Conservation (phyloP, 2,797 vertebrate genomes). For the Ptychadena robeensis region DNA sequence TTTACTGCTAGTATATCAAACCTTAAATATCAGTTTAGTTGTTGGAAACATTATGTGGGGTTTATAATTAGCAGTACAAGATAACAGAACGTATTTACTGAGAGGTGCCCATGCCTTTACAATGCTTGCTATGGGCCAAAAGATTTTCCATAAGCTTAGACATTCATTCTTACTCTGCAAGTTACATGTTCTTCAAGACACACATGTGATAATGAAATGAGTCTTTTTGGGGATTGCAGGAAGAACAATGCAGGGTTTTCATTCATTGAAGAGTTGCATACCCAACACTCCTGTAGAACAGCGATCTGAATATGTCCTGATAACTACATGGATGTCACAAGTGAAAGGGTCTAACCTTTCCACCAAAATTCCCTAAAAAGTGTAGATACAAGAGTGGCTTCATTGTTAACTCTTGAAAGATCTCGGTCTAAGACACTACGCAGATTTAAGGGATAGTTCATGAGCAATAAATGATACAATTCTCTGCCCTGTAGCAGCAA, state of each 20-base stretch:
- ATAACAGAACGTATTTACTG: not conserved
- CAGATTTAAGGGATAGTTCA: slow-evolving; percentile 8
- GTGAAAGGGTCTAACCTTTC: not conserved
- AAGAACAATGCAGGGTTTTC: not conserved
- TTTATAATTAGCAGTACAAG: not conserved
- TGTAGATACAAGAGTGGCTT: slow-evolving; percentile 5
- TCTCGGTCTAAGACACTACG: not conserved
- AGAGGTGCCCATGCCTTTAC: not conserved
- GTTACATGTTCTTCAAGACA: not conserved
- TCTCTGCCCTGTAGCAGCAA: slow-evolving; percentile 54
- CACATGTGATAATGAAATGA: slow-evolving; percentile 9
- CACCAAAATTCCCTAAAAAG: slow-evolving; percentile 1
- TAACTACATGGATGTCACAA: not conserved
- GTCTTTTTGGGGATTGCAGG: not conserved
- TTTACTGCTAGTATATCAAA: not conserved
- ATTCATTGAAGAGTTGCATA: not conserved
- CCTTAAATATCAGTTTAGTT: not conserved
- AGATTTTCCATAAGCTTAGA: not conserved
- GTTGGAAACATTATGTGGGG: not conserved
- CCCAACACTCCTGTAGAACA: not conserved
- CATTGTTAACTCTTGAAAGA: not conserved
- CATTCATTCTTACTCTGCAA: not conserved
- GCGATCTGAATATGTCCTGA: not conserved
- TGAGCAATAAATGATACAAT: slow-evolving; percentile 20
- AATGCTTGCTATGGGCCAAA: not conserved